Conservation (phyloP, 2,888 invertebrate genomes). For the Drosophila phalerata region DNA sequence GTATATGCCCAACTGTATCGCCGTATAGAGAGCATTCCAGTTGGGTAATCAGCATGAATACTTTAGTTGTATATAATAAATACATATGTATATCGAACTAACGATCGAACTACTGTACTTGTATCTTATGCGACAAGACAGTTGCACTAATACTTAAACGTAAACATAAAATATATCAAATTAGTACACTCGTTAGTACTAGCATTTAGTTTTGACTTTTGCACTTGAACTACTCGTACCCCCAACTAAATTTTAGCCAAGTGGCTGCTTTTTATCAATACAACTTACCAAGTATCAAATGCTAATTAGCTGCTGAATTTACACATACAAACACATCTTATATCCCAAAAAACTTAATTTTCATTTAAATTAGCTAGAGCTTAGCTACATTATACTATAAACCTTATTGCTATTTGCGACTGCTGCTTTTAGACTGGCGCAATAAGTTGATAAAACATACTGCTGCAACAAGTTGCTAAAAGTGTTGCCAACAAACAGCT, state of each 20-base stretch:
- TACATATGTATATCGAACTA: constrained; percentile 2
- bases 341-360: constrained; percentile 27
- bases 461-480: constrained; percentile 4
- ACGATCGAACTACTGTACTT: background rate
- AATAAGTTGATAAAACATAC: constrained; percentile 12
- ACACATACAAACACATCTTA: constrained; percentile 30
- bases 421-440: constrained; percentile 37
- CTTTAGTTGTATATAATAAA: constrained; percentile 46
- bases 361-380: constrained; percentile 33
- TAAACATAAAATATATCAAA: constrained; percentile 23
- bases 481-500: constrained; percentile 1
- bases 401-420: background rate
- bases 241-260: constrained; percentile 31
- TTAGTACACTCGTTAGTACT: constrained; percentile 69
- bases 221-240: constrained; percentile 48
- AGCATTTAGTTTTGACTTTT: constrained; percentile 65
- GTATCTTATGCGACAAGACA: constrained; percentile 42
- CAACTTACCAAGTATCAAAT: constrained; percentile 32
- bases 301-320: constrained; percentile 79
- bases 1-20: constrained; percentile 39
- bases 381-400: constrained; percentile 20
- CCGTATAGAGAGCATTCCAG: constrained; percentile 25
- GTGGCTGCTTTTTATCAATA: constrained; percentile 24
- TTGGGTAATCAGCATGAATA: constrained; percentile 45
- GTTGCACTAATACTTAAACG: constrained; percentile 48